These are phyloP conservation scores for Tachina grossa DNA, from an alignment of 2,888 invertebrate genomes.

Conservation along the genomic window DNA sequence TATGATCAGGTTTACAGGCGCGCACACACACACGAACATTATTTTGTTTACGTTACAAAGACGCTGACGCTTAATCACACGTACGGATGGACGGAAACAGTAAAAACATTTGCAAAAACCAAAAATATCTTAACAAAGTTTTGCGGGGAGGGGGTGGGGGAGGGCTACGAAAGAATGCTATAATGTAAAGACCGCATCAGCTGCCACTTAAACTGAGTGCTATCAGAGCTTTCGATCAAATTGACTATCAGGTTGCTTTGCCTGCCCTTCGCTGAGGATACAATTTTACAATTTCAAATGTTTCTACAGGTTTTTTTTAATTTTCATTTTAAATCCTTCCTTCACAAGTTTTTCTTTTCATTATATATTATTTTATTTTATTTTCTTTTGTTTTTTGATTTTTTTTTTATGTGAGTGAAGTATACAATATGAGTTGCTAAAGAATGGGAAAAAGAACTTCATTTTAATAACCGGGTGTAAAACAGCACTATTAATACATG, in stretches of 20 bases:
- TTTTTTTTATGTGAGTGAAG: neutral
- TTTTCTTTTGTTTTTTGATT: neutral
- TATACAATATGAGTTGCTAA: neutral
- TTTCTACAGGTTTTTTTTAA: slow-evolving; percentile 42
- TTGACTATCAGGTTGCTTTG: slow-evolving; percentile 78
- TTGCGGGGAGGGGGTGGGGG: neutral
- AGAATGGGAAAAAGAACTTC: slow-evolving; percentile 77
- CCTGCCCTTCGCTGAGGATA: slow-evolving; percentile 27
- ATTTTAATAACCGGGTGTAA: slow-evolving; percentile 82
- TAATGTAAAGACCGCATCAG: slow-evolving; percentile 59
- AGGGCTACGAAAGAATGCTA: slow-evolving; percentile 10
- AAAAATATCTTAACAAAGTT: neutral
- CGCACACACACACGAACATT: neutral
- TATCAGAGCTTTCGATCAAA: slow-evolving; percentile 82
- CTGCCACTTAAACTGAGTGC: slow-evolving; percentile 69
- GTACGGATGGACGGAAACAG: neutral
- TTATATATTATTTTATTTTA: neutral
- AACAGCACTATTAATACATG: slow-evolving; percentile 81
- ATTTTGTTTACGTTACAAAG: slow-evolving; percentile 54
- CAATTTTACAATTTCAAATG: slow-evolving; percentile 55
- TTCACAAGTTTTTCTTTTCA: slow-evolving; percentile 6
- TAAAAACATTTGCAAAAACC: neutral
- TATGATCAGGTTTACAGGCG: slow-evolving; percentile 60
- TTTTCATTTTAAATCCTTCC: slow-evolving; percentile 12
- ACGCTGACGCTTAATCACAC: slow-evolving; percentile 49